Base-by-base conservation (phyloP, 92 coral and sea anemone species). In the Porites rus region DNA sequence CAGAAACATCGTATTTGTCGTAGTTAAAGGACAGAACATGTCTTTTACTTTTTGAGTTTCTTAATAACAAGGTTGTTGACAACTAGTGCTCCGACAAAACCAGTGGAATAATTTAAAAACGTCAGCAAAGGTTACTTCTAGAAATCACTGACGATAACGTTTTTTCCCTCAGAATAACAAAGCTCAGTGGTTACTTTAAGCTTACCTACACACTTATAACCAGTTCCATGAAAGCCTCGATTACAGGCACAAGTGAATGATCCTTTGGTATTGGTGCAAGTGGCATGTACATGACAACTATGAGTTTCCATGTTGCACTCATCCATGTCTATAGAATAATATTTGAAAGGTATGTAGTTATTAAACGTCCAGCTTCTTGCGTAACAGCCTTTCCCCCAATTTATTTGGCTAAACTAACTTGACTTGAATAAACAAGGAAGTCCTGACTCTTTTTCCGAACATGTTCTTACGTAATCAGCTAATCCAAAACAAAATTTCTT, bases 221-320 rank as follows among this genome's bases (percentile, higher is more conserved):
- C 98, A 18, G 94, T 93, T 14, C 98, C 98, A 77, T 79, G 81
- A 87, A 92, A 96, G 52, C 98, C 98, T 62, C 77, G 52, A 52
- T 75, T 72, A 74, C 98, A 96, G 51, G 51, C 67, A 65, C 98
- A 96, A 2, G 69, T 85, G 79, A 90, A 90, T 38, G 86, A 78
- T 38, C 98, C 98, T 80, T 84, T 91, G 10, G 89, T 69, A 75
- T 87, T 91, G 54, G 59, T 69, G 64, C 96, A 93, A 9, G 64
- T 38, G n/a, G 96, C 96, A 74, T 93, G 90, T 69, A 53, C 54
- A 52, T 88, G 76, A 68, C 94, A 91, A 71, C 22, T 66, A 58
- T 83, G 77, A n/a, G 31, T 85, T 6, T 91, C 94, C 65, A 74
- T 73, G 82, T 14, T 71, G 65, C 95, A 92, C 67, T 91, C 89